Evolutionary conservation across 2,888 invertebrate genomes (phyloP), one percentile per base, ranked within the genome.

Genomic region (Lochmaea crataegi): DNA sequence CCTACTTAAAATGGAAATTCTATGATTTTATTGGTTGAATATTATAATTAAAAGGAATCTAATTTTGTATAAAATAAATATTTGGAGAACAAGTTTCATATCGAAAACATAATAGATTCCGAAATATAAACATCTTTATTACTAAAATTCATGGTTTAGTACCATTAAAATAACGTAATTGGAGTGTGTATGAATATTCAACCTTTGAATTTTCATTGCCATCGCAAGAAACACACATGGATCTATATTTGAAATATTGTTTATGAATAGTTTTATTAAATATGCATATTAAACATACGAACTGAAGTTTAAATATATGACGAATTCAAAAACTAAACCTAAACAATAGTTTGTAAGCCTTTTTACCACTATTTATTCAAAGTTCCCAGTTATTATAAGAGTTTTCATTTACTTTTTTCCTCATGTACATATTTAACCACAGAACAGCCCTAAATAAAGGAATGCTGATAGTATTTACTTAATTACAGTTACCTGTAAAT

Each of bases 41-140:
- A 58, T 58, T 26, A 12, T 5, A 22, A 56, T 56, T 56, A 56
- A 56, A 48, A 56, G 14, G 56, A 58, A 12, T 58, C 58, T 58
- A 58, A 58, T 26, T 58, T 58, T 58, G 58, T 32, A 58, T 58
- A 14, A 26, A 26, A 22, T 26, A 58, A 58, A 58, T 58, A 58
- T 58, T 58, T 58, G 9, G 11, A 58, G n/a, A 26, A 58, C 5
- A 22, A 22, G 58, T 58, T 58, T 58, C 14, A 58, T 58, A 58
- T 58, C 5, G 58, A 6, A 58, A 18, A 32, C 22, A 58, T 26
- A 58, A 26, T 22, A 58, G 11, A 14, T 58, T 22, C 14, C 11
- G 22, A 58, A 32, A 58, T n/a, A 58, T 58, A 58, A 58, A 58
- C 58, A 58, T 26, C 32, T 58, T 58, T 58, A 58, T 58, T 58